Conservation (phyloP, 2,888 invertebrate genomes). For the Erebia palarica region DNA sequence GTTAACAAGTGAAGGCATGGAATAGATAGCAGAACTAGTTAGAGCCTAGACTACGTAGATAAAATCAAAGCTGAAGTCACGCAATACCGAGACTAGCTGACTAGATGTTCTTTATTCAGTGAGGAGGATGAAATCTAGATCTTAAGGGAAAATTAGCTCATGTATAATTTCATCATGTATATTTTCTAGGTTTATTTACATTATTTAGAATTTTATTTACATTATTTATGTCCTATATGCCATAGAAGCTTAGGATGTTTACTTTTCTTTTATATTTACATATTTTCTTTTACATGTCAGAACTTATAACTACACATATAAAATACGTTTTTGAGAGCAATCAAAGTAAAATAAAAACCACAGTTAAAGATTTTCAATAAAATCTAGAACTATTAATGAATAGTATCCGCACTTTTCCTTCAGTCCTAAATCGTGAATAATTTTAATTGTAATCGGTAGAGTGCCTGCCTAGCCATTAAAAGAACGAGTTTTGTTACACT, state of each 20-base stretch:
- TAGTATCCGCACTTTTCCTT: no score
- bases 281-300: background rate
- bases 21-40: slow-evolving; percentile 7
- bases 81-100: slow-evolving; percentile 51
- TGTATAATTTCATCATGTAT: slow-evolving; percentile 12
- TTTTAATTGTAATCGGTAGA: no score
- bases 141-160: background rate
- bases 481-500: no score
- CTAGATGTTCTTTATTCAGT: slow-evolving; percentile 67
- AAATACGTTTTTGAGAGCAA: no score
- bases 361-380: no score
- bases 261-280: background rate
- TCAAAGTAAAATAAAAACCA: no score
- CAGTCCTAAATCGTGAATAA: no score
- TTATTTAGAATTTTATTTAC: slow-evolving; percentile 11
- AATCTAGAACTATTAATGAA: no score
- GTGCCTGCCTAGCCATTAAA: no score
- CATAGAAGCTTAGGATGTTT: background rate
- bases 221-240: background rate
- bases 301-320: background rate
- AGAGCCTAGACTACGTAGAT: slow-evolving; percentile 38
- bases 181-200: slow-evolving; percentile 1
- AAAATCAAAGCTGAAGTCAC: slow-evolving; percentile 62
- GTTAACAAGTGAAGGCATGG: background rate
- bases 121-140: slow-evolving; percentile 65